phyloP scores from a whole-genome alignment of 2,797 vertebrate species.

The Takifugu ocellatus region DNA sequence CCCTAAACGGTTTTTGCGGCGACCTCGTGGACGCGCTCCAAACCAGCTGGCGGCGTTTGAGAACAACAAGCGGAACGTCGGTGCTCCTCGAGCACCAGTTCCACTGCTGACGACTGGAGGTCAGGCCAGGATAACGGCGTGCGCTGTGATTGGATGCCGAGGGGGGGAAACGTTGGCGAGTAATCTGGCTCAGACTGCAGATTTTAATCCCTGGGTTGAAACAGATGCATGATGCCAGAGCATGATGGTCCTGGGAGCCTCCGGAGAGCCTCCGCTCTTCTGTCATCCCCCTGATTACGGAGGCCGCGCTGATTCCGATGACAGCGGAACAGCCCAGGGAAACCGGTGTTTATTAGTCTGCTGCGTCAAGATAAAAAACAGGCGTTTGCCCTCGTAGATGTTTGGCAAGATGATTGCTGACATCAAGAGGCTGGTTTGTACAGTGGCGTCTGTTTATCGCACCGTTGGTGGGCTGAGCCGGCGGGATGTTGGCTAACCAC shows the following conservation, averaged over 20 bases:
- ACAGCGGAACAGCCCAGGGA: slow-evolving; percentile 47
- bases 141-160: no score
- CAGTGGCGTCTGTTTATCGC: slow-evolving; percentile 51
- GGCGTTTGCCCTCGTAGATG: slow-evolving; percentile 49
- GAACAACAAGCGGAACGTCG: no score
- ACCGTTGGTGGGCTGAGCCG: slow-evolving; percentile 37
- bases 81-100: no score
- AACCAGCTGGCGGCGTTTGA: no score
- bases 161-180: slow-evolving; percentile 47
- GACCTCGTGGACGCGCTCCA: no score
- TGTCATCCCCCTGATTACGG: slow-evolving; percentile 58
- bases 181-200: slow-evolving; percentile 39
- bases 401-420: slow-evolving; percentile 56
- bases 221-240: slow-evolving; percentile 15
- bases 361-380: slow-evolving; percentile 51
- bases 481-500: neutral
- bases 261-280: slow-evolving; percentile 26
- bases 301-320: slow-evolving; percentile 33
- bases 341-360: slow-evolving; percentile 58
- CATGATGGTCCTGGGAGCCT: slow-evolving; percentile 44
- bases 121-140: no score
- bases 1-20: no score
- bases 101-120: no score
- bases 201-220: slow-evolving; percentile 33
- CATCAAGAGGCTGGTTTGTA: slow-evolving; percentile 31